Percentiles rank a stretch among this genome's conserved stretches.
Conservation (phyloP, 2,113 vertebrate species). For the Callorhinus ursinus region DNA sequence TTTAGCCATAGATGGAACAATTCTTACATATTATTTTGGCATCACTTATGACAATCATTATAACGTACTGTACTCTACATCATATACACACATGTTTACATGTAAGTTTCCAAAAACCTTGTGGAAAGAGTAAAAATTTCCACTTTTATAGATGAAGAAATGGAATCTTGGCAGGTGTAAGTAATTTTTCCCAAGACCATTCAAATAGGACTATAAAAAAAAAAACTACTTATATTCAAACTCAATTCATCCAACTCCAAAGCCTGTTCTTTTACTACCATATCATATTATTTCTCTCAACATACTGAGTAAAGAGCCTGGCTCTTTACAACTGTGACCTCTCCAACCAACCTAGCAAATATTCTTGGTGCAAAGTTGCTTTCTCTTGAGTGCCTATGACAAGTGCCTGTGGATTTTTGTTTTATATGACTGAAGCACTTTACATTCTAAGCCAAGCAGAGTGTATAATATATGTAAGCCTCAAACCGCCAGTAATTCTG, state of each 20-base stretch:
- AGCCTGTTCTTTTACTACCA: not conserved
- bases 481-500: not conserved
- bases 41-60: not conserved
- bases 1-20: not conserved
- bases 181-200: slow-evolving; percentile 1
- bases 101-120: not conserved
- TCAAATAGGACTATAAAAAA: not conserved
- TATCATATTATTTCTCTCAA: not conserved
- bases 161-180: not conserved
- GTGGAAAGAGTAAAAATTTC: not conserved
- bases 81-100: not conserved
- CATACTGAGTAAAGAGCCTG: not conserved
- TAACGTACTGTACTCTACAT: not conserved
- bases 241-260: not conserved
- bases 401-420: not conserved
- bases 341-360: not conserved
- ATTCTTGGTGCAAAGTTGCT: not conserved
- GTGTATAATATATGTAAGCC: not conserved
- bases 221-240: not conserved
- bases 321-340: not conserved
- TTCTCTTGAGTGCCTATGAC: not conserved
- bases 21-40: not conserved
- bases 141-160: not conserved
- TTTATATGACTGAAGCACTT: not conserved
- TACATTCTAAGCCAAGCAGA: not conserved